phyloP scores from a whole-genome alignment of 2,797 vertebrate species.

The Spinibarbus caldwelli region DNA sequence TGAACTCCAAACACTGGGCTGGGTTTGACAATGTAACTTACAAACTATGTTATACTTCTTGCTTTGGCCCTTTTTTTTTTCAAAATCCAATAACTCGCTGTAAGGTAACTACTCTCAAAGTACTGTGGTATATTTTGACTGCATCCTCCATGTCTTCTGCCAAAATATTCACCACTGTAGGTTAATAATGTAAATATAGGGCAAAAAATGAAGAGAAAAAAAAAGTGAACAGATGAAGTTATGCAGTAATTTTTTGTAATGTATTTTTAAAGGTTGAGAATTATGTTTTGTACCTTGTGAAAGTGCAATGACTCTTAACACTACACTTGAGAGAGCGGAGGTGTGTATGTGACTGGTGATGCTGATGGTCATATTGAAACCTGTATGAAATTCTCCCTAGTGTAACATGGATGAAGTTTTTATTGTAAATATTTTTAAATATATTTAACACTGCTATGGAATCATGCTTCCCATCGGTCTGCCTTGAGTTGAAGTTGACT shows the following conservation, averaged over 20 bases:
- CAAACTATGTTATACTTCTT: slow-evolving; percentile 13
- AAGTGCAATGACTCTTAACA: slow-evolving; percentile 66
- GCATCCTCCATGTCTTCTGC: slow-evolving; percentile 30
- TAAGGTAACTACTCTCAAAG: slow-evolving; percentile 19
- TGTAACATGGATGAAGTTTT: slow-evolving; percentile 58
- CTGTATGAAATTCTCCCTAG: slow-evolving; percentile 55
- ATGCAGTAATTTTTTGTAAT: slow-evolving; percentile 64
- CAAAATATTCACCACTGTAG: slow-evolving; percentile 52
- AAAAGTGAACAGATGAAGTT: slow-evolving; percentile 57
- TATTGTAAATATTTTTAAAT: slow-evolving; percentile 65
- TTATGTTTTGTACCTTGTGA: slow-evolving; percentile 75
- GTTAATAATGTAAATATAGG: slow-evolving; percentile 59
- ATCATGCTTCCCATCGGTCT: slow-evolving; percentile 48
- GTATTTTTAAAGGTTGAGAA: slow-evolving; percentile 73
- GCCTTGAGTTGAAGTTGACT: slow-evolving; percentile 51
- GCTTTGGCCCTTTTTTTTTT: slow-evolving; percentile 4
- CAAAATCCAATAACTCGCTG: not conserved
- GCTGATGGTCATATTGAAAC: slow-evolving; percentile 70
- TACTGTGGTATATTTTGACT: slow-evolving; percentile 23
- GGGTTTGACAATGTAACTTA: slow-evolving; percentile 16
- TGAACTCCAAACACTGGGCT: slow-evolving; percentile 27
- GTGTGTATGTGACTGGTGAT: slow-evolving; percentile 49
- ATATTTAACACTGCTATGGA: slow-evolving; percentile 60
- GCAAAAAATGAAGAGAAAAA: slow-evolving; percentile 31
- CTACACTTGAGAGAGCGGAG: slow-evolving; percentile 50